Percentiles rank a stretch among this genome's conserved stretches.
Evolutionary conservation across 2,888 invertebrate species (phyloP).

Genomic region (Lingula anatina): DNA sequence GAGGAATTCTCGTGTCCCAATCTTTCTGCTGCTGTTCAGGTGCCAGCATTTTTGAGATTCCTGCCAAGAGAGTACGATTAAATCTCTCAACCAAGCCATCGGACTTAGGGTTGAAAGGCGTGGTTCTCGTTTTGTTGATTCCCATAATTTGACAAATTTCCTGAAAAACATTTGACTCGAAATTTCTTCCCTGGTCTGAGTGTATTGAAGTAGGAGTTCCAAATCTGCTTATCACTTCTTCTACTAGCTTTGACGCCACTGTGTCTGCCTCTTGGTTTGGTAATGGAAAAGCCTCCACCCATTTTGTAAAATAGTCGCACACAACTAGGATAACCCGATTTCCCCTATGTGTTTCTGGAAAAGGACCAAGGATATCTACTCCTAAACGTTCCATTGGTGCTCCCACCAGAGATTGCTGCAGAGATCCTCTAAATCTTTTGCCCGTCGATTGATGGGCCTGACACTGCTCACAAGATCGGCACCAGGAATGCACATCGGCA

Average conservation of each 20-base stretch:
- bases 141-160: slow-evolving; percentile 4
- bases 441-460: too few relatives aligned
- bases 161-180: slow-evolving; percentile 7
- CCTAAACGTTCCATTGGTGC: slow-evolving; percentile 5
- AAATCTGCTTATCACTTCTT: slow-evolving; percentile 5
- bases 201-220: slow-evolving; percentile 10
- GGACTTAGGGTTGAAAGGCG: slow-evolving; percentile 8
- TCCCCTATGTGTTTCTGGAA: slow-evolving; percentile 1
- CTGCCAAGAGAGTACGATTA: slow-evolving; percentile 7
- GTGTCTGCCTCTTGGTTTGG: slow-evolving; percentile 8
- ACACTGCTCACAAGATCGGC: too few relatives aligned
- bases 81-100: slow-evolving; percentile 10
- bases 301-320: slow-evolving; percentile 7
- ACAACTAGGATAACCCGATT: slow-evolving; percentile 6
- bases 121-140: slow-evolving; percentile 11
- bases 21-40: slow-evolving; percentile 2
- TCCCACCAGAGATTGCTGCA: background rate
- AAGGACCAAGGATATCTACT: slow-evolving; percentile 6
- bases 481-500: too few relatives aligned
- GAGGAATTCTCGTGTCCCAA: slow-evolving; percentile 4
- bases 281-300: slow-evolving; percentile 9
- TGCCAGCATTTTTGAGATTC: slow-evolving; percentile 9
- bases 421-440: slow-evolving; percentile 3
- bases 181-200: slow-evolving; percentile 10
- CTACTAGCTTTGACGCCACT: slow-evolving; percentile 5